Evolutionary conservation across 64 coral and sea anemone genomes (phyloP).

Genomic region (Trachythela sp.): DNA sequence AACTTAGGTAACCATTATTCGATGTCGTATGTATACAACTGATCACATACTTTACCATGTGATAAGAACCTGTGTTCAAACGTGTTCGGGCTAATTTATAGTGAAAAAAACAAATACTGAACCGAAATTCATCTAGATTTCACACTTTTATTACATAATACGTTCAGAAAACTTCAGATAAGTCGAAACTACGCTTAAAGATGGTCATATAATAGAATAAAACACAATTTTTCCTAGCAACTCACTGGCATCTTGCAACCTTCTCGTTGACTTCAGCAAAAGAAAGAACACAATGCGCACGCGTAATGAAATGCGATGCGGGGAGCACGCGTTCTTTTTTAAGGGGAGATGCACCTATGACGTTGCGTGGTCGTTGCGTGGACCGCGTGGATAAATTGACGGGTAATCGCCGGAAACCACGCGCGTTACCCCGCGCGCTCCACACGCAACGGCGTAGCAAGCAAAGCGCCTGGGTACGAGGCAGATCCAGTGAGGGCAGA

Average conservation of each 20-base stretch:
- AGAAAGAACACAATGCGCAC: not conserved
- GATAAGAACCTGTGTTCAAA: not conserved
- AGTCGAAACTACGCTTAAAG: not conserved
- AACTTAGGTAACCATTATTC: not conserved
- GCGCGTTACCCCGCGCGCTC: too few species aligned
- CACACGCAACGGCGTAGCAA: too few species aligned
- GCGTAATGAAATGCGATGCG: not conserved
- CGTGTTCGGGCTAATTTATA: not conserved
- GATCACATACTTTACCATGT: not conserved
- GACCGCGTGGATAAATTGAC: too few species aligned
- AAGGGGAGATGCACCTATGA: conserved; percentile 11
- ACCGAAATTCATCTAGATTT: not conserved
- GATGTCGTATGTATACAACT: not conserved
- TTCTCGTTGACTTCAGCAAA: not conserved
- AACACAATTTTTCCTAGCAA: not conserved
- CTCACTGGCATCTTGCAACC: conserved; percentile 18
- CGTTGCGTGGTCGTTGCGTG: too few species aligned
- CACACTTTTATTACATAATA: not conserved
- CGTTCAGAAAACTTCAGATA: not conserved
- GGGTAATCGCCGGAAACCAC: too few species aligned
- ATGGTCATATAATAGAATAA: not conserved
- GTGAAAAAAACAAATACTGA: not conserved
- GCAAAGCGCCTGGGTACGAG: too few species aligned
- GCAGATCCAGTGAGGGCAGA: too few species aligned
- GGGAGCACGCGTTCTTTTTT: not conserved